Conservation (phyloP, 2,113 vertebrate species). For the Aix galericulata region DNA sequence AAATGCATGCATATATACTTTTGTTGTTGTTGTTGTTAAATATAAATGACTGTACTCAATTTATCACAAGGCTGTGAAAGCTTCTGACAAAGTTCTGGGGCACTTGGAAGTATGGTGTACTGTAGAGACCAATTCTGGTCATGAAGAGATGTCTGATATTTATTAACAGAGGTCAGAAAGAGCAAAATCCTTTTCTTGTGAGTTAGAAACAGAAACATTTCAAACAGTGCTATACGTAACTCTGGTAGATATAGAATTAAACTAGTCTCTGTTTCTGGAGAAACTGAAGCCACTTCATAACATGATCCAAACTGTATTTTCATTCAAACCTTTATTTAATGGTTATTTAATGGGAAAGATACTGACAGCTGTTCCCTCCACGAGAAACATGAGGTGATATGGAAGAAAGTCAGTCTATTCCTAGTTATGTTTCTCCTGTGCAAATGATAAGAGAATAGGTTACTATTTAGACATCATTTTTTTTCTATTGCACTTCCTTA, state of each 20-base stretch:
- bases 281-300: background rate
- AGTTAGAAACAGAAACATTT: background rate
- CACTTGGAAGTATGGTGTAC: background rate
- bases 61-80: background rate
- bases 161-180: background rate
- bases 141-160: background rate
- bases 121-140: background rate
- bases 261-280: background rate
- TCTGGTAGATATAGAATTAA: background rate
- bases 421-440: background rate
- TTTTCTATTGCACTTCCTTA: background rate
- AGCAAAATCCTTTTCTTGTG: background rate
- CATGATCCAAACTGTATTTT: background rate
- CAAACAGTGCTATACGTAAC: fast-evolving
- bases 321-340: background rate
- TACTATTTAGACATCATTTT: background rate
- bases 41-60: background rate
- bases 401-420: background rate
- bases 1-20: background rate
- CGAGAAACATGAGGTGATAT: background rate
- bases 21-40: background rate
- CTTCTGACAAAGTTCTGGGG: background rate
- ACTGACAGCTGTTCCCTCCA: background rate
- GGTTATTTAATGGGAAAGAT: background rate
- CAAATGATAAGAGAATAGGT: background rate